Evolutionary conservation across 2,797 vertebrate genomes (phyloP).

Genomic region (Discoglossus pictus): DNA sequence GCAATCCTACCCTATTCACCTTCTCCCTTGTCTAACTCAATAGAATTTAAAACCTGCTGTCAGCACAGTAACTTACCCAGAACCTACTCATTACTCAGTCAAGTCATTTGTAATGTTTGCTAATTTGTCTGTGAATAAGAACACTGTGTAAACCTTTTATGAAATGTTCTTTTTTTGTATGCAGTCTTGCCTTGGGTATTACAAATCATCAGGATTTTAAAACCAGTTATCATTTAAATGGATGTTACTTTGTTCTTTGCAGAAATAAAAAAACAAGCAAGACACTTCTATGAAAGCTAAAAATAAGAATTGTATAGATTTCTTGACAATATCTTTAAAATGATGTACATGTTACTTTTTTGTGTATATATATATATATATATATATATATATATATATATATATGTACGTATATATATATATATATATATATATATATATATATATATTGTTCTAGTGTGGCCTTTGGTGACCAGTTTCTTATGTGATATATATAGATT

Average conservation of each 20-base stretch:
- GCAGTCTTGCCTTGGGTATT: slow-evolving; percentile 52
- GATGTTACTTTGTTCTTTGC: neutral
- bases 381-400: no score
- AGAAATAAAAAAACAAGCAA: no score
- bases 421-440: no score
- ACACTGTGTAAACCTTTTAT: slow-evolving; percentile 62
- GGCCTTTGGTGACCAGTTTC: no score
- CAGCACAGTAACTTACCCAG: slow-evolving; percentile 68
- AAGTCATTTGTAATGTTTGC: slow-evolving; percentile 68
- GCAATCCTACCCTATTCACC: slow-evolving; percentile 72
- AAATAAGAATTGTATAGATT: no score
- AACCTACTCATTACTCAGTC: slow-evolving; percentile 71
- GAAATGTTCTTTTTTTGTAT: slow-evolving; percentile 56
- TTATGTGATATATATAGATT: no score
- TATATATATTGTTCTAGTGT: no score
- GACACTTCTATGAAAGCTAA: no score
- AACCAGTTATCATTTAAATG: slow-evolving; percentile 52
- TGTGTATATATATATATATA: no score
- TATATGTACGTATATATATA: no score
- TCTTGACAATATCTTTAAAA: no score
- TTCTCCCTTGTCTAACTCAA: slow-evolving; percentile 66
- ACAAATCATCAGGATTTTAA: slow-evolving; percentile 54
- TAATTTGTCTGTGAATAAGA: slow-evolving; percentile 67
- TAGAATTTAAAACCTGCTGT: slow-evolving; percentile 75
- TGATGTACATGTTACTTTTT: no score